Evolutionary conservation across 2,888 invertebrate species (phyloP).

Genomic region (Drosophila histrio): DNA sequence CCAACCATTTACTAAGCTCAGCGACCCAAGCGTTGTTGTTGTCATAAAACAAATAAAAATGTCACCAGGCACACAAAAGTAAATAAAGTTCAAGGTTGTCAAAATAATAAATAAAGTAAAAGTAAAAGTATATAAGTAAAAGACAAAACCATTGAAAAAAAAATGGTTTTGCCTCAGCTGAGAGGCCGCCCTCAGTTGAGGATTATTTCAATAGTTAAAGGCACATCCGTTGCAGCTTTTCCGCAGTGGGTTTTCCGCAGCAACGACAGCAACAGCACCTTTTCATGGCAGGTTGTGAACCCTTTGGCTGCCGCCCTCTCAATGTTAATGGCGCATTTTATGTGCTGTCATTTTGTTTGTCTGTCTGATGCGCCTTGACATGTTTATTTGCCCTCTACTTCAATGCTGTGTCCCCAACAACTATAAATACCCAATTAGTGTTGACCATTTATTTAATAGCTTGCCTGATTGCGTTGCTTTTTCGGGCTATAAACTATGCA

Average conservation of each 20-base stretch:
- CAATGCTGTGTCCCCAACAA: constrained; percentile 23
- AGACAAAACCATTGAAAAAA: constrained; percentile 19
- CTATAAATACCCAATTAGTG: constrained; percentile 78
- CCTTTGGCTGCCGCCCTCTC: constrained; percentile 24
- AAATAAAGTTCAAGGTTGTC: constrained; percentile 55
- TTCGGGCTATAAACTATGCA: constrained; percentile 2
- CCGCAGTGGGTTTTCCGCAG: constrained; percentile 44
- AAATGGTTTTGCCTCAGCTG: constrained; percentile 34
- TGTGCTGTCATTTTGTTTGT: constrained; percentile 66
- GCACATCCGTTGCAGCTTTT: constrained; percentile 78
- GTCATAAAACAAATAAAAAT: constrained; percentile 68
- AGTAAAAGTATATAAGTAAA: constrained; percentile 48
- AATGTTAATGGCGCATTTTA: constrained; percentile 74
- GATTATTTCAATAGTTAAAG: constrained; percentile 74
- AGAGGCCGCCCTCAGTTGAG: constrained; percentile 35
- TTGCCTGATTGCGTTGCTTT: constrained; percentile 44
- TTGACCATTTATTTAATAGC: constrained; percentile 67
- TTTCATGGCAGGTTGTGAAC: constrained; percentile 14
- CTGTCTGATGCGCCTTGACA: constrained; percentile 65
- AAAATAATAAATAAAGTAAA: constrained; percentile 45
- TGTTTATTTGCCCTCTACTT: constrained; percentile 53
- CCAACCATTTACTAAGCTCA: constrained; percentile 57
- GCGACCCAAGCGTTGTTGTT: constrained; percentile 43
- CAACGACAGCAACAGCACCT: constrained; percentile 16
- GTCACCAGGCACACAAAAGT: constrained; percentile 56